Evolutionary conservation across 2,113 vertebrate genomes (phyloP).

Genomic region (Pristiophorus japonicus): DNA sequence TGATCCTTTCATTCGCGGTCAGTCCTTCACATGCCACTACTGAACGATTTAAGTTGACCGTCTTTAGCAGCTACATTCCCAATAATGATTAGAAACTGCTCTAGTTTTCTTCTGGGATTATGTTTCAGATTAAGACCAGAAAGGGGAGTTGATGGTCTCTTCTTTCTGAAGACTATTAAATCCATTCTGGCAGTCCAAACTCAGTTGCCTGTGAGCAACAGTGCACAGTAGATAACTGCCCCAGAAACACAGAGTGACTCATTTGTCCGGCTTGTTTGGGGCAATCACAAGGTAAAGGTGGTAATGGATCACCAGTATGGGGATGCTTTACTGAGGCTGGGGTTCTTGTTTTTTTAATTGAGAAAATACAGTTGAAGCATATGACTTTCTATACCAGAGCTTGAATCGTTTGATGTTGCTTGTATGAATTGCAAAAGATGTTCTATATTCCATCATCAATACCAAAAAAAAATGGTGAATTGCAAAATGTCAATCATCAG

Average conservation of each 20-base stretch:
- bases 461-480: not conserved
- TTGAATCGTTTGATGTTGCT: not conserved
- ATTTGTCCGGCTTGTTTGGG: not conserved
- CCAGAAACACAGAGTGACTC: not conserved
- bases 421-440: not conserved
- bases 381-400: not conserved
- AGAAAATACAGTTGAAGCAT: not conserved
- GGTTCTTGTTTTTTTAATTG: not conserved
- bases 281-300: not conserved
- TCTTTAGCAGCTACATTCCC: not conserved
- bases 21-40: not conserved
- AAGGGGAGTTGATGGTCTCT: not conserved
- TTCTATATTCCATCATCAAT: not conserved
- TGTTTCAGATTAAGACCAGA: not conserved
- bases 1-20: not conserved
- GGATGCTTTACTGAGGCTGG: not conserved
- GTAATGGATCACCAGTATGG: not conserved
- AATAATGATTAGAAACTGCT: not conserved
- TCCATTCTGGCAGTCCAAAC: not conserved
- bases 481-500: not conserved
- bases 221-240: not conserved
- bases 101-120: not conserved
- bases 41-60: not conserved
- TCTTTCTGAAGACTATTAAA: not conserved
- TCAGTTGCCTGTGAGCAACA: not conserved